Percentiles rank a stretch among this genome's conserved stretches.
phyloP scores from a whole-genome alignment of 2,888 invertebrate genomes.

The Dasypogon diadema region DNA sequence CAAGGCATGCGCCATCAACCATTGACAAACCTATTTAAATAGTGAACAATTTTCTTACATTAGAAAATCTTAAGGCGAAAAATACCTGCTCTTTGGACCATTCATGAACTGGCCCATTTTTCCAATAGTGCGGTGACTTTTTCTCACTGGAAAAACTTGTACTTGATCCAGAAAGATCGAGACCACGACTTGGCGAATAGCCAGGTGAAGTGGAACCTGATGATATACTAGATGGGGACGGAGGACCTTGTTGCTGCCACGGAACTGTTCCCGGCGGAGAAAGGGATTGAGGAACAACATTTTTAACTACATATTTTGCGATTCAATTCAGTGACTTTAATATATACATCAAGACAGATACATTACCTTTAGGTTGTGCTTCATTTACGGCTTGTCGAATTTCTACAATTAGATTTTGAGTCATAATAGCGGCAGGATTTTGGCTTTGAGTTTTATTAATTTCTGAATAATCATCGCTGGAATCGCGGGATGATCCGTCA shows the following conservation, averaged over 20 bases:
- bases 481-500: constrained; percentile 72
- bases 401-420: constrained; percentile 87
- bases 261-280: constrained; percentile 75
- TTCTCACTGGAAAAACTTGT: constrained; percentile 76
- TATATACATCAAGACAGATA: too few relatives aligned
- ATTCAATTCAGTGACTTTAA: constrained; percentile 12
- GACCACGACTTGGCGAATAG: constrained; percentile 70
- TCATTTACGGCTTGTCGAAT: constrained; percentile 89
- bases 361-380: constrained; percentile 86
- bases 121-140: constrained; percentile 75
- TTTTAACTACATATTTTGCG: constrained; percentile 70
- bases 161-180: constrained; percentile 73
- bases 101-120: constrained; percentile 78
- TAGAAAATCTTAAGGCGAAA: neutral
- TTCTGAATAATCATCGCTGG: constrained; percentile 75
- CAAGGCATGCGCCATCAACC: constrained; percentile 85
- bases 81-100: constrained; percentile 83
- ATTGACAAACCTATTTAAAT: constrained; percentile 84
- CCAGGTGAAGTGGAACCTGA: constrained; percentile 73
- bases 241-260: constrained; percentile 74
- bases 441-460: constrained; percentile 70
- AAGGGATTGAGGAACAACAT: constrained; percentile 75
- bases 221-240: constrained; percentile 76
- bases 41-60: neutral
- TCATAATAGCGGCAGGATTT: constrained; percentile 77